phyloP scores from a whole-genome alignment of 2,888 invertebrate genomes.

The Tanypteryx hageni region DNA sequence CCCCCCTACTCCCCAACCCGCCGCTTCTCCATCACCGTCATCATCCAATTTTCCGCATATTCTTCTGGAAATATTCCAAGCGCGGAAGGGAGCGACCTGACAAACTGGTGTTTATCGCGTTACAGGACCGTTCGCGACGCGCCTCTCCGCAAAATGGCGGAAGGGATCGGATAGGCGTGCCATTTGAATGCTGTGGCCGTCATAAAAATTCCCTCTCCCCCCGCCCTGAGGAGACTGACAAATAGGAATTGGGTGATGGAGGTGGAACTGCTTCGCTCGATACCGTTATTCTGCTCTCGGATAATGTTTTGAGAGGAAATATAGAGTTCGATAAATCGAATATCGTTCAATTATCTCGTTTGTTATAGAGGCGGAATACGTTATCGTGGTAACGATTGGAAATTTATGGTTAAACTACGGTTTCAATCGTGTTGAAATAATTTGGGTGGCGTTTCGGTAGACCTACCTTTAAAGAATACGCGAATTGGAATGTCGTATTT shows the following conservation, averaged over 20 bases:
- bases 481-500: no score
- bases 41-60: constrained; percentile 57
- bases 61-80: constrained; percentile 43
- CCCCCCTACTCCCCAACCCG: background rate
- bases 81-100: constrained; percentile 7
- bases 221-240: constrained; percentile 15
- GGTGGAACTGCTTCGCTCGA: constrained; percentile 28
- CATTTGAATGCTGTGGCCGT: constrained; percentile 17
- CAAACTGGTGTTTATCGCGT: constrained; percentile 58
- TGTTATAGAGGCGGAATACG: background rate
- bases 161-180: background rate
- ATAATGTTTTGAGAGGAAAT: background rate
- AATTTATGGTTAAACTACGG: no score
- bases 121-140: constrained; percentile 45
- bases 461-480: no score
- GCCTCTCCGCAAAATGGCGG: constrained; percentile 37
- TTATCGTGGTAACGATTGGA: background rate
- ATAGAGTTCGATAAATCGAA: background rate
- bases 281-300: constrained; percentile 51
- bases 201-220: background rate
- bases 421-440: no score
- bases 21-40: background rate
- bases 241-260: constrained; percentile 43
- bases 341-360: background rate
- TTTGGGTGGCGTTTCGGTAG: no score